These are phyloP conservation scores for Scaptomyza hsui DNA, from an alignment of 1,140 invertebrate species.

Conservation along the genomic window DNA sequence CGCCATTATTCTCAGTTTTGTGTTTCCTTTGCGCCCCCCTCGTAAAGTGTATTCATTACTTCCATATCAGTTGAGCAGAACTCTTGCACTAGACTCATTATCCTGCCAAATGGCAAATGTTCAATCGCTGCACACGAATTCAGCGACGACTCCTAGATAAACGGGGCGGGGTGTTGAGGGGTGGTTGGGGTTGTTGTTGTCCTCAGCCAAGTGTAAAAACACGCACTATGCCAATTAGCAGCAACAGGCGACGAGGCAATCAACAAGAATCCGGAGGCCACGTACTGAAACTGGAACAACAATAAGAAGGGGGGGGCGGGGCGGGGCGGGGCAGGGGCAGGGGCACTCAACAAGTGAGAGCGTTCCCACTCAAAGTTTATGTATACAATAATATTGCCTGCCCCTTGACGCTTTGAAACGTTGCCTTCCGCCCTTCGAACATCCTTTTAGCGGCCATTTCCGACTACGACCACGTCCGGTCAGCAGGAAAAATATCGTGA, in stretches of 20 bases:
- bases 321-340: slow-evolving; percentile 2
- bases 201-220: slow-evolving; percentile 63
- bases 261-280: slow-evolving; percentile 12
- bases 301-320: background rate
- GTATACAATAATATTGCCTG: slow-evolving; percentile 67
- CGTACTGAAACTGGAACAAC: slow-evolving; percentile 48
- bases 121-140: slow-evolving; percentile 30
- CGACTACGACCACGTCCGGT: slow-evolving; percentile 72
- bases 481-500: slow-evolving; percentile 56
- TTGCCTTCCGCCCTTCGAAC: slow-evolving; percentile 31
- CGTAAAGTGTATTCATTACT: slow-evolving; percentile 21
- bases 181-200: background rate
- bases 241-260: slow-evolving; percentile 59
- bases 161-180: background rate
- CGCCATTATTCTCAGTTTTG: background rate
- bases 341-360: slow-evolving; percentile 70
- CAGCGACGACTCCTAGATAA: background rate
- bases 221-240: slow-evolving; percentile 76
- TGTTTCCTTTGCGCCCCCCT: background rate
- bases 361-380: slow-evolving; percentile 58
- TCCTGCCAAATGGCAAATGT: slow-evolving; percentile 26
- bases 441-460: slow-evolving; percentile 77
- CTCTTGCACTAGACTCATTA: slow-evolving; percentile 33
- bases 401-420: slow-evolving; percentile 5
- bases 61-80: slow-evolving; percentile 26